Conservation (phyloP, 2,797 vertebrate species). For the Centropyge bicolor region DNA sequence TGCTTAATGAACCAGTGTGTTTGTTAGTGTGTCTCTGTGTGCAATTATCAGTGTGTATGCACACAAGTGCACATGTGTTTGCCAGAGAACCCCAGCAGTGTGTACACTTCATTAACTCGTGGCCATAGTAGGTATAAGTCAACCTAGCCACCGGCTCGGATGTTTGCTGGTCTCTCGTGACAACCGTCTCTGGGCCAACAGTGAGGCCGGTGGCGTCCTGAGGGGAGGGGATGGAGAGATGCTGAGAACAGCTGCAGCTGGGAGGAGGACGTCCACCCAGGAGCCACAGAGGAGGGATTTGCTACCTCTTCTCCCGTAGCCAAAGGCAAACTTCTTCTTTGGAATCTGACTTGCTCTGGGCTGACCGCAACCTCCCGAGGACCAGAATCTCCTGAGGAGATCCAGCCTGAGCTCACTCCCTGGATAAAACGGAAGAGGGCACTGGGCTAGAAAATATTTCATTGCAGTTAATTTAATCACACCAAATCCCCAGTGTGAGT, state of each 20-base stretch:
- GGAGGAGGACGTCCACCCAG: slow-evolving; percentile 55
- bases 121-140: slow-evolving; percentile 70
- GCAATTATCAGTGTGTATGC: slow-evolving; percentile 26
- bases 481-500: slow-evolving; percentile 40
- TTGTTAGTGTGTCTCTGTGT: slow-evolving; percentile 52
- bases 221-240: slow-evolving; percentile 55
- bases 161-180: slow-evolving; percentile 76
- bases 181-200: slow-evolving; percentile 77
- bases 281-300: slow-evolving; percentile 42
- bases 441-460: slow-evolving; percentile 39
- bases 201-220: slow-evolving; percentile 58
- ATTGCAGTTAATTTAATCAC: slow-evolving; percentile 51
- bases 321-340: slow-evolving; percentile 40
- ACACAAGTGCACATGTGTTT: slow-evolving; percentile 41
- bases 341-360: slow-evolving; percentile 26
- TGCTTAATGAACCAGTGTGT: slow-evolving; percentile 67
- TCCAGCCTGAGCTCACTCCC: slow-evolving; percentile 36
- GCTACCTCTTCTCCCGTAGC: slow-evolving; percentile 25
- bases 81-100: slow-evolving; percentile 60
- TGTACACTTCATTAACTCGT: slow-evolving; percentile 79
- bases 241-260: slow-evolving; percentile 69
- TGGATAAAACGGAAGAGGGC: slow-evolving; percentile 36
- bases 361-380: slow-evolving; percentile 20
- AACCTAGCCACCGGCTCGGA: slow-evolving; percentile 64
- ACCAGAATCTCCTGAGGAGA: slow-evolving; percentile 34